These are phyloP conservation scores for Gymnodraco acuticeps DNA, from an alignment of 2,797 vertebrate species.

Conservation along the genomic window DNA sequence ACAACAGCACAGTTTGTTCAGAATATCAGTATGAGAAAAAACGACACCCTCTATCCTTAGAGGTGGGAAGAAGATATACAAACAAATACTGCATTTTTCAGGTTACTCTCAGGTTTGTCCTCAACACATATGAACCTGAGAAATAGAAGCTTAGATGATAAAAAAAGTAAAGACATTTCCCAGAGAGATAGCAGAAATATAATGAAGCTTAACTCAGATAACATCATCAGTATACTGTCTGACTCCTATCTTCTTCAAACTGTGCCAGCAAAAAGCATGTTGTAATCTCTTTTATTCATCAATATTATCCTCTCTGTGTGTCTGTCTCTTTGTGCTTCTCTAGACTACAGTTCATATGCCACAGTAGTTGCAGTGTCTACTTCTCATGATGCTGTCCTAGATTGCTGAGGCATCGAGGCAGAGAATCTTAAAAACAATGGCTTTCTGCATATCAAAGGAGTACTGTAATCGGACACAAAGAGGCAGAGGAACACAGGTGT, in stretches of 20 bases:
- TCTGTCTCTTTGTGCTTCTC: slow-evolving; percentile 35
- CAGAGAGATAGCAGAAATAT: slow-evolving; percentile 26
- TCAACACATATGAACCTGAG: slow-evolving; percentile 10
- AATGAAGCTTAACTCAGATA: slow-evolving; percentile 26
- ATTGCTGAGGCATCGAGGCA: slow-evolving; percentile 52
- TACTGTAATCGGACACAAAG: slow-evolving; percentile 53
- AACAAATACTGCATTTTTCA: slow-evolving; percentile 38
- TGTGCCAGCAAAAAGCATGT: slow-evolving; percentile 1
- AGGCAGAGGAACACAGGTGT: slow-evolving; percentile 23
- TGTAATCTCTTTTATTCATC: slow-evolving; percentile 25
- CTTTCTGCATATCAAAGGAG: slow-evolving; percentile 49
- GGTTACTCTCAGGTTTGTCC: slow-evolving; percentile 11
- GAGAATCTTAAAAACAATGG: slow-evolving; percentile 58
- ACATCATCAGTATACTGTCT: slow-evolving; percentile 8
- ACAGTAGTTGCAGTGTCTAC: slow-evolving; percentile 43
- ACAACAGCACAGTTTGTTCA: too few species aligned
- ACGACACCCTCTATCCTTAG: too few species aligned
- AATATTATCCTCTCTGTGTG: neutral
- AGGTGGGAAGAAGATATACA: slow-evolving; percentile 21
- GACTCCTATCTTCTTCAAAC: slow-evolving; percentile 13
- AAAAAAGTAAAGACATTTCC: slow-evolving; percentile 18
- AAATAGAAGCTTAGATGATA: slow-evolving; percentile 1
- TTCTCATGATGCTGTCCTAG: slow-evolving; percentile 58
- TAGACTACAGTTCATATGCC: slow-evolving; percentile 31
- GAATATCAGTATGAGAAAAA: too few species aligned